Evolutionary conservation across 2,113 vertebrate genomes (phyloP).

Genomic region (Bungarus multicinctus): DNA sequence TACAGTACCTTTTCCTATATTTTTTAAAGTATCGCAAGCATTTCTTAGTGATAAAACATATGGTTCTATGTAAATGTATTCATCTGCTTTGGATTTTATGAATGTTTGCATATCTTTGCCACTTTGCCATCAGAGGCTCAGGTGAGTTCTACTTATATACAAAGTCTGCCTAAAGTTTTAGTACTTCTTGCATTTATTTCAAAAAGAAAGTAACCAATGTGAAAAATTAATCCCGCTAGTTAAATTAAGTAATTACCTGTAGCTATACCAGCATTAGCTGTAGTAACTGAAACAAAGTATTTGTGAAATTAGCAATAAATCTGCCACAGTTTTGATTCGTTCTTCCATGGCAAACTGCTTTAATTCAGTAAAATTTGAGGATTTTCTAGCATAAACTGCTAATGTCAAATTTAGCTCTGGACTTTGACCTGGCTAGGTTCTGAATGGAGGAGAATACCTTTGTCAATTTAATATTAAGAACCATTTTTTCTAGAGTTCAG

Average conservation of each 20-base stretch:
- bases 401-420: neutral
- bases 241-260: neutral
- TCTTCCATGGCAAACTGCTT: neutral
- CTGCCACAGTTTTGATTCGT: neutral
- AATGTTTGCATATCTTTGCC: neutral
- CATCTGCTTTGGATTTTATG: neutral
- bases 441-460: neutral
- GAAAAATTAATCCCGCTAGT: neutral
- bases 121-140: neutral
- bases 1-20: neutral
- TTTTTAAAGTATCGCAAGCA: neutral
- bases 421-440: neutral
- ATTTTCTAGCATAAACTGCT: neutral
- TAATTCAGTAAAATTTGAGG: neutral
- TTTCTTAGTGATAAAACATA: neutral
- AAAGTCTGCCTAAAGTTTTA: neutral
- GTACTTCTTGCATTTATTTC: neutral
- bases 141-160: neutral
- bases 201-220: neutral
- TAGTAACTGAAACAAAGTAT: neutral
- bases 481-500: neutral
- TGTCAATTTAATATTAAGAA: neutral
- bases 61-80: neutral
- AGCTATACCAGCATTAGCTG: neutral
- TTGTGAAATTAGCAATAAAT: neutral